Percentiles rank a stretch among this genome's conserved stretches.
These are phyloP conservation scores for Poliocrania exsul DNA, from an alignment of 2,797 vertebrate genomes.

Conservation along the genomic window DNA sequence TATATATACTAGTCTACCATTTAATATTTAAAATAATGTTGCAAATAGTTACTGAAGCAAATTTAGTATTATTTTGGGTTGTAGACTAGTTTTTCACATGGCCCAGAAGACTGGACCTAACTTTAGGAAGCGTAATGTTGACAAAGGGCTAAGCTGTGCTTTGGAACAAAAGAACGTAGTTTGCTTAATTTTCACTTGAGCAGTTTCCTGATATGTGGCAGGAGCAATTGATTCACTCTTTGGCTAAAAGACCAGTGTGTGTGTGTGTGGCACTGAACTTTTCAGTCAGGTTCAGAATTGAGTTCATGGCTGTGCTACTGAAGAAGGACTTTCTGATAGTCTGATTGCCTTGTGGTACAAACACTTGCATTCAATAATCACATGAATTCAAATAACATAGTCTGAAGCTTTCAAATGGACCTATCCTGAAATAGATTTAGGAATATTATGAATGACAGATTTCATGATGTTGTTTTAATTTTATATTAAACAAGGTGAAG, in stretches of 20 bases:
- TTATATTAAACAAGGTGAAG: slow-evolving; percentile 65
- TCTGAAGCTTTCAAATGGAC: background rate
- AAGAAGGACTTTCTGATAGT: background rate
- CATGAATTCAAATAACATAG: background rate
- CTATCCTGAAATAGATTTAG: background rate
- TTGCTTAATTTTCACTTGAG: slow-evolving; percentile 5
- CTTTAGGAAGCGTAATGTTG: background rate
- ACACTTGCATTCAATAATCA: background rate
- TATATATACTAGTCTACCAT: background rate
- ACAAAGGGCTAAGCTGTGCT: background rate
- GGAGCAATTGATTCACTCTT: background rate
- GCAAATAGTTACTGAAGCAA: background rate
- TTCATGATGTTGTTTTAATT: background rate
- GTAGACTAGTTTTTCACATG: background rate
- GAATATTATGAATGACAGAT: background rate
- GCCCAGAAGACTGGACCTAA: background rate
- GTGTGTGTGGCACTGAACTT: background rate
- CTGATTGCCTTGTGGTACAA: background rate
- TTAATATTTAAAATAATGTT: background rate
- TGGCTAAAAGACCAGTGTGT: background rate
- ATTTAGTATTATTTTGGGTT: background rate
- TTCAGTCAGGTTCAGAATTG: background rate
- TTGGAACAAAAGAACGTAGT: background rate
- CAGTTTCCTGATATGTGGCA: background rate
- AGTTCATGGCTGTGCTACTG: background rate